A percentile compares a stretch with the other conserved stretches of the same genome.
Evolutionary conservation across 2,113 vertebrate genomes (phyloP).

Genomic region (Paramisgurnus dabryanus): DNA sequence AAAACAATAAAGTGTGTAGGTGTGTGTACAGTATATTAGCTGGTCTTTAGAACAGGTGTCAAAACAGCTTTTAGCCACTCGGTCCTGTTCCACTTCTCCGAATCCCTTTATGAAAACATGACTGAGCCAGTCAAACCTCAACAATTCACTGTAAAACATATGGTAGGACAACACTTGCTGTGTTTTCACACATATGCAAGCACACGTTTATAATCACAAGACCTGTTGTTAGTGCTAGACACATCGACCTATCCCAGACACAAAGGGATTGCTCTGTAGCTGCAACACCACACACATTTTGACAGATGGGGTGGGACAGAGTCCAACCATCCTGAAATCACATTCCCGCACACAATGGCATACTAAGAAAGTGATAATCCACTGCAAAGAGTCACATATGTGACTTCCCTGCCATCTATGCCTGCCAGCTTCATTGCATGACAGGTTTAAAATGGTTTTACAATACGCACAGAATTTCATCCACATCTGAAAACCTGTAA

Average conservation of each 20-base stretch:
- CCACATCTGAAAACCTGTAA: slow-evolving; percentile 20
- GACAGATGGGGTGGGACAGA: slow-evolving; percentile 29
- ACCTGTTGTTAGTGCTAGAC: not conserved
- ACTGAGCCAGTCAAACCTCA: slow-evolving; percentile 39
- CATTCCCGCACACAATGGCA: slow-evolving; percentile 11
- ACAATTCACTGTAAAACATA: slow-evolving; percentile 46
- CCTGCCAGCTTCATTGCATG: not conserved
- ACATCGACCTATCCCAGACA: slow-evolving; percentile 10
- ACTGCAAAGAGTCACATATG: slow-evolving; percentile 1
- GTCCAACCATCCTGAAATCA: slow-evolving; percentile 37
- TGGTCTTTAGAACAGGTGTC: slow-evolving; percentile 43
- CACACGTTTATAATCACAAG: not conserved
- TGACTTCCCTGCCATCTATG: not conserved
- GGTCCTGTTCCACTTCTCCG: slow-evolving; percentile 19
- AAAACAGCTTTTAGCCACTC: slow-evolving; percentile 32
- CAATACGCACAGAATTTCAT: slow-evolving; percentile 3
- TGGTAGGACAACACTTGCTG: slow-evolving; percentile 9
- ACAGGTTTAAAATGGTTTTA: slow-evolving; percentile 27
- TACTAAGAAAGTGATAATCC: not conserved
- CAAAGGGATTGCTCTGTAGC: slow-evolving; percentile 35
- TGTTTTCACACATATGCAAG: slow-evolving; percentile 14
- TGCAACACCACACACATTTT: slow-evolving; percentile 24
- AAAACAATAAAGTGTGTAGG: slow-evolving; percentile 33
- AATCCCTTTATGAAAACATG: slow-evolving; percentile 41
- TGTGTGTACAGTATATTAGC: slow-evolving; percentile 22